Percentiles rank a stretch among this genome's conserved stretches.
Conservation (phyloP, 2,797 vertebrate genomes). For the Ataeniobius toweri region DNA sequence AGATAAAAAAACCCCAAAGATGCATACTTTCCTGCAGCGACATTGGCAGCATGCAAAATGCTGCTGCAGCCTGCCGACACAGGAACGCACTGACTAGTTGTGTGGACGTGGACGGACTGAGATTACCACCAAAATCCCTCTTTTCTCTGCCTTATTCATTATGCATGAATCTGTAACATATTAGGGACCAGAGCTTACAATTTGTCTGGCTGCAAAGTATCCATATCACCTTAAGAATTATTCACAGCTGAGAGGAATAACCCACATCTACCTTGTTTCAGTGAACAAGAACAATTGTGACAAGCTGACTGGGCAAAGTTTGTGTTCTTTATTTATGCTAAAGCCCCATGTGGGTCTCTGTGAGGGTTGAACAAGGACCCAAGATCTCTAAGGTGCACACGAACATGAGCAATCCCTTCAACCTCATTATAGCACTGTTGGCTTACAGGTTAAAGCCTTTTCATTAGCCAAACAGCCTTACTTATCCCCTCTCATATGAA, state of each 20-base stretch:
- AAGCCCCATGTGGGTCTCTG: slow-evolving; percentile 12
- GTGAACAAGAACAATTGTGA: slow-evolving; percentile 3
- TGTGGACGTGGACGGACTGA: slow-evolving; percentile 64
- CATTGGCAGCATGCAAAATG: slow-evolving; percentile 69
- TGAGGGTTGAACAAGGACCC: slow-evolving; percentile 3
- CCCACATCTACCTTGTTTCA: slow-evolving; percentile 24
- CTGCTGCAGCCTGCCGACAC: slow-evolving; percentile 53
- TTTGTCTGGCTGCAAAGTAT: slow-evolving; percentile 38
- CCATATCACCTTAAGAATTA: slow-evolving; percentile 37
- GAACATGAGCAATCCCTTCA: slow-evolving; percentile 15
- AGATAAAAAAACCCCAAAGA: slow-evolving; percentile 55
- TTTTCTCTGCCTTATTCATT: slow-evolving; percentile 53
- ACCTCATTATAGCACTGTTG: not conserved
- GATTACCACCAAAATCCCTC: slow-evolving; percentile 46
- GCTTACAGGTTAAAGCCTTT: slow-evolving; percentile 20
- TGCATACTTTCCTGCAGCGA: slow-evolving; percentile 60
- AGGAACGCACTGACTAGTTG: slow-evolving; percentile 42
- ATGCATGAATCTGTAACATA: slow-evolving; percentile 55
- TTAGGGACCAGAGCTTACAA: slow-evolving; percentile 31
- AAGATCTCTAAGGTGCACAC: slow-evolving; percentile 5
- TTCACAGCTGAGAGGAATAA: slow-evolving; percentile 42
- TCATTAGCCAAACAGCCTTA: slow-evolving; percentile 19
- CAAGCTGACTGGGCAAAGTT: slow-evolving; percentile 12
- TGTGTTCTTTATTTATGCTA: slow-evolving; percentile 28
- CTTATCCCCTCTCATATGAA: slow-evolving; percentile 10